phyloP scores from a whole-genome alignment of 2,113 vertebrate genomes.

The Motacilla tschutschensis region DNA sequence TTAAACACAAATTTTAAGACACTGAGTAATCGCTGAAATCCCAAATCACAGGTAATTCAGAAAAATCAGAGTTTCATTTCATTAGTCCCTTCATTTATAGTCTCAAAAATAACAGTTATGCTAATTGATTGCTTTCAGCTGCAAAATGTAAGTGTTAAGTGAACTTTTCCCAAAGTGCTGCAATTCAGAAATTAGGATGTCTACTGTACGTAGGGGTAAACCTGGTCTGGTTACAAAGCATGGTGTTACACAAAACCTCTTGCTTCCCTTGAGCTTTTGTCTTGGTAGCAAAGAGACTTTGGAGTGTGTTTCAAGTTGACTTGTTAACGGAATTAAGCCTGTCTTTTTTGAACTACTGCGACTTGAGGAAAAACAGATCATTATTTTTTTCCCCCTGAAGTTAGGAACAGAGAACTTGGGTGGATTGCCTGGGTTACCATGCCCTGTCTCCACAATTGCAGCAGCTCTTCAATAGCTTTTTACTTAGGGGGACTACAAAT shows the following conservation, averaged over 20 bases:
- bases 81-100: background rate
- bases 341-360: background rate
- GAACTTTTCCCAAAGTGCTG: background rate
- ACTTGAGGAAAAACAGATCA: background rate
- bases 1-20: background rate
- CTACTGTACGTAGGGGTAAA: background rate
- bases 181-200: background rate
- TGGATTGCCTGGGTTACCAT: slow-evolving; percentile 11
- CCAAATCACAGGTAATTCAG: background rate
- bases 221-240: background rate
- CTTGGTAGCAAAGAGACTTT: background rate
- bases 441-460: background rate
- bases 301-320: background rate
- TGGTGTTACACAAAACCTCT: background rate
- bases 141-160: background rate
- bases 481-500: background rate
- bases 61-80: background rate
- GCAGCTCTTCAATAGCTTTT: slow-evolving; percentile 17
- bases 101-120: background rate
- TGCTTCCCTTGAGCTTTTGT: background rate
- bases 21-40: background rate
- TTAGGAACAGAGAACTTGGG: background rate
- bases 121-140: background rate
- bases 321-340: slow-evolving; percentile 1
- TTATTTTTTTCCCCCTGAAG: background rate